Evolutionary conservation across 2,888 invertebrate species (phyloP).

Genomic region (Plebejus argus): DNA sequence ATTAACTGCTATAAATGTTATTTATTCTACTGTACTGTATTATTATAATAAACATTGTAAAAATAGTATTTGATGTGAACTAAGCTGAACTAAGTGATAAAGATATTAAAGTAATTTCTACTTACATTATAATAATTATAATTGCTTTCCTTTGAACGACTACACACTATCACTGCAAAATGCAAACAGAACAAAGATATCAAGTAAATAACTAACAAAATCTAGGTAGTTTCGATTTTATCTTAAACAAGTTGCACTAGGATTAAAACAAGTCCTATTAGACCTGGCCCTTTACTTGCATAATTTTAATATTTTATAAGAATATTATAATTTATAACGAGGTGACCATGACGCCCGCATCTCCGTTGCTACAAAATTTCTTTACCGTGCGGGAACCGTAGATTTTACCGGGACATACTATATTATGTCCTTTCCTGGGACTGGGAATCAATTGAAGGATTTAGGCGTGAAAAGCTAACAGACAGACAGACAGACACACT

Average conservation of each 20-base stretch:
- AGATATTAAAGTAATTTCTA: background rate
- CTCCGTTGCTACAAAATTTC: too few species aligned
- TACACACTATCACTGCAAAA: background rate
- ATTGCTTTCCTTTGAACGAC: background rate
- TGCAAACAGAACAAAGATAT: slow-evolving; percentile 5
- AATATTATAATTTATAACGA: background rate
- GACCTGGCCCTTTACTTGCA: background rate
- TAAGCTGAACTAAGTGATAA: too few species aligned
- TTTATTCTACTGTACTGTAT: too few species aligned
- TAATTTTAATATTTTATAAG: slow-evolving; percentile 3
- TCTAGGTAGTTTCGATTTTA: background rate
- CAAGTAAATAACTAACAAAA: background rate
- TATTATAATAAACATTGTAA: too few species aligned
- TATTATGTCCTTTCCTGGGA: background rate
- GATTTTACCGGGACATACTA: background rate
- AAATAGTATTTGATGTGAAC: too few species aligned
- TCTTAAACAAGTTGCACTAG: background rate
- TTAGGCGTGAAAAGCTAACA: too few species aligned
- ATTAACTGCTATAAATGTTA: too few species aligned
- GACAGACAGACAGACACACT: too few species aligned
- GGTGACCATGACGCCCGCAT: too few species aligned
- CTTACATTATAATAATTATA: background rate
- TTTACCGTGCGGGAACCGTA: too few species aligned
- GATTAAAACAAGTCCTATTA: slow-evolving; percentile 18
- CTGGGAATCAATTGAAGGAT: too few species aligned